Evolutionary conservation across 30 jellyfish, hydroid and myxozoan species (phyloP), one percentile per base, ranked within the genome.

Genomic region (Chironex yamaguchii): DNA sequence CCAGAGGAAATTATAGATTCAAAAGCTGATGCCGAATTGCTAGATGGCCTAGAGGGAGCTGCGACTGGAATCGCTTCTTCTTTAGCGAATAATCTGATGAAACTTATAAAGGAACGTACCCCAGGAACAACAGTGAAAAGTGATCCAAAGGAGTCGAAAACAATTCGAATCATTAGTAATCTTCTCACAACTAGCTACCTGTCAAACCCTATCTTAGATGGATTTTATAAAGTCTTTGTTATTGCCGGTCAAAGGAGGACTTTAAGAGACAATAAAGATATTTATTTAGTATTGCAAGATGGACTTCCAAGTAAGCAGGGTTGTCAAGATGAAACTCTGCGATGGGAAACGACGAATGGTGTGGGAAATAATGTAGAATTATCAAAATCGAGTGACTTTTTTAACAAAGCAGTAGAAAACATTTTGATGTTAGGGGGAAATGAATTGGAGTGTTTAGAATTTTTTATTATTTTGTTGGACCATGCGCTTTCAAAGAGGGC

Each of bases 31-130:
- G 9, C 17, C 17, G 58, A 9, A 42, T 17, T 42, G 9, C 58
- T 42, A 6, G 58, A 42, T 6, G 58, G 17, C 9, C 58, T 42
- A 6, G 58, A 42, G 17, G 58, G 58, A 6, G 58, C 58, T 42
- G 58, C 58, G 50, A 53, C 88, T 9, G 88, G 72, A 42, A 84
- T 84, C 0, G 94, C 94, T 6, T 84, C 94, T 2, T 84, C 94
- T 28, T 58, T 84, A 0, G 94, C 88, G 3, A 51, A 82, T 2
- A 71, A 84, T 71, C 75, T 84, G 12, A 84, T 84, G 88, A 71
- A 84, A 36, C 75, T 76, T 21, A 53, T 84, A 34, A 84, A 84
- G 82, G 88, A 70, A 72, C 69, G 89, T 20, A 82, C 58, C 58
- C 58, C 58, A 42, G 17, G 58, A 6, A 42, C 58, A 42, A 6